A percentile compares a stretch with the other conserved stretches of the same genome.
Evolutionary conservation across 2,113 vertebrate species (phyloP).

Genomic region (Cardinalis cardinalis): DNA sequence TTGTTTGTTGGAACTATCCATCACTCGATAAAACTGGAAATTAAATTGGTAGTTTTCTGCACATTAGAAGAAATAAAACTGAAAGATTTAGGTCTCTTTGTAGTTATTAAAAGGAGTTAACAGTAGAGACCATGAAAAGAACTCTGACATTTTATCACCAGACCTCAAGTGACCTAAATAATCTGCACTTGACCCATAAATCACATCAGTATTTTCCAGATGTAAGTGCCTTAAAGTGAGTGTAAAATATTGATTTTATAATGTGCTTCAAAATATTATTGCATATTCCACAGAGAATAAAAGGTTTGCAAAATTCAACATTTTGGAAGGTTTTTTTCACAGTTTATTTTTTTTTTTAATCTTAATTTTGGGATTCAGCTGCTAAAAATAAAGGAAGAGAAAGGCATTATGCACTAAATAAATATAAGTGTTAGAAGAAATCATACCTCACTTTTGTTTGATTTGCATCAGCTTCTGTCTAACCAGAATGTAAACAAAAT

Average conservation of each 20-base stretch:
- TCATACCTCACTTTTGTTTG: neutral
- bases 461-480: neutral
- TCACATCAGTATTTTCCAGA: neutral
- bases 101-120: neutral
- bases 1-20: neutral
- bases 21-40: neutral
- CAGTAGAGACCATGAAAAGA: neutral
- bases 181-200: neutral
- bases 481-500: neutral
- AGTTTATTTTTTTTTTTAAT: neutral
- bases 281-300: neutral
- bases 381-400: neutral
- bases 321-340: neutral
- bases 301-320: neutral
- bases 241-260: neutral
- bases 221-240: neutral
- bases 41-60: neutral
- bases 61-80: neutral
- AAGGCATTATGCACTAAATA: neutral
- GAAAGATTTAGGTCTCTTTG: neutral
- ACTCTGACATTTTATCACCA: neutral
- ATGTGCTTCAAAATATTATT: neutral
- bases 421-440: neutral
- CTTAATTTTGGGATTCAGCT: neutral
- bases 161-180: neutral